Conservation (phyloP, 2,888 invertebrate species). For the Tetheella fluctuosa region DNA sequence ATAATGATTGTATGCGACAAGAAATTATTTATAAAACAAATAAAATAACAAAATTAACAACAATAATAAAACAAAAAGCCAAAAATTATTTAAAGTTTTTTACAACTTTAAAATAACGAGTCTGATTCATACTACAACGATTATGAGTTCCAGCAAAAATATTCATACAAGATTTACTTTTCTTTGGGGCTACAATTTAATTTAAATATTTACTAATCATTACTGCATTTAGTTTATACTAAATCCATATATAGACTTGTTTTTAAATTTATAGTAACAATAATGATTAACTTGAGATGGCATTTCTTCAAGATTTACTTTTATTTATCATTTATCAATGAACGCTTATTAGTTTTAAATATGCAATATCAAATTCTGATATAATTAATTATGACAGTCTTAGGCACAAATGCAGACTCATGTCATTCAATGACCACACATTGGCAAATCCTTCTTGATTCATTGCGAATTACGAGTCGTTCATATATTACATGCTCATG, state of each 20-base stretch:
- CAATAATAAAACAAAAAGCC: conserved; percentile 27
- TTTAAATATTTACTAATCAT: neutral
- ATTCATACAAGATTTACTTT: neutral
- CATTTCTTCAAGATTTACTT: conserved; percentile 7
- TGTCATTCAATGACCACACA: conserved; percentile 20
- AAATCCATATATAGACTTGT: neutral
- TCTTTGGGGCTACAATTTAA: neutral
- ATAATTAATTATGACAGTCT: conserved; percentile 35
- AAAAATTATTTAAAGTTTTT: conserved; percentile 13
- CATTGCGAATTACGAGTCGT: neutral
- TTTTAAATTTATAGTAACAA: neutral
- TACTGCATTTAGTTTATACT: neutral
- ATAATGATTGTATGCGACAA: neutral
- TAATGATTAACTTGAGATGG: neutral
- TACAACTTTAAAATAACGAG: neutral
- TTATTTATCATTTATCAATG: neutral
- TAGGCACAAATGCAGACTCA: conserved; percentile 36
- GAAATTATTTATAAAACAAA: conserved; percentile 12
- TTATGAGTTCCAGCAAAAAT: neutral
- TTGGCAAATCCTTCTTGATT: conserved; percentile 18
- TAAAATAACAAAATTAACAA: conserved; percentile 32
- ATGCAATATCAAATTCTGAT: conserved; percentile 10
- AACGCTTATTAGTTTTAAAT: no score
- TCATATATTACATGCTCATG: conserved; percentile 13
- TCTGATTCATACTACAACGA: neutral